These are phyloP conservation scores for Dolichomitus sp. DNA, from an alignment of 2,888 invertebrate species.

Conservation along the genomic window DNA sequence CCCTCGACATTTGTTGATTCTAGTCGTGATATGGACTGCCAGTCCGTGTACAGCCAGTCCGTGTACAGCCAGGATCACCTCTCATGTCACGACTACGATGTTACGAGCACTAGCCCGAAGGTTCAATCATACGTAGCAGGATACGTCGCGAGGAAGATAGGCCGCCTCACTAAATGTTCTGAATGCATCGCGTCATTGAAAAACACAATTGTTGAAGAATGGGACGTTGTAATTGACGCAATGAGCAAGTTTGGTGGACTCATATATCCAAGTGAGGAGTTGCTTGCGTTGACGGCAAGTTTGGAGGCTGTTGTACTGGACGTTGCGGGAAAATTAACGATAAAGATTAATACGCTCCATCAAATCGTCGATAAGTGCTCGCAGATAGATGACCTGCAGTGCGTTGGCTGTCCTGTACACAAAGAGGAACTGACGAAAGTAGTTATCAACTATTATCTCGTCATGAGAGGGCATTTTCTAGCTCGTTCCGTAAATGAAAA, in stretches of 20 bases:
- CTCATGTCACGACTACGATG: not conserved
- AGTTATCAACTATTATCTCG: not conserved
- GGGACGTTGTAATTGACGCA: not conserved
- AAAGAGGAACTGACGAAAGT: not conserved
- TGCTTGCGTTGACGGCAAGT: not conserved
- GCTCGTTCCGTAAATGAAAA: not conserved
- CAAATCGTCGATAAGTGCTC: not conserved
- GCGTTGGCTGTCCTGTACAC: not conserved
- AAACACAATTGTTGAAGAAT: not conserved
- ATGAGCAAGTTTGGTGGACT: constrained; percentile 2
- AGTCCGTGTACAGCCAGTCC: not conserved
- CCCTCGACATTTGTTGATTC: not conserved
- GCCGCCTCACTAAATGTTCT: not conserved
- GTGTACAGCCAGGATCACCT: not conserved
- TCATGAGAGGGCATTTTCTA: constrained; percentile 8
- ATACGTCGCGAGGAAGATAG: not conserved
- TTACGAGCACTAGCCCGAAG: not conserved
- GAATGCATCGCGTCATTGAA: not conserved
- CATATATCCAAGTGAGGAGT: not conserved
- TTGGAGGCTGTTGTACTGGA: constrained; percentile 7
- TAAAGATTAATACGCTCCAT: constrained; percentile 3
- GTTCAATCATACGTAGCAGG: not conserved
- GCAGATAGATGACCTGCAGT: not conserved
- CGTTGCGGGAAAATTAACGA: not conserved
- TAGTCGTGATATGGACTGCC: not conserved